A percentile compares a stretch with the other conserved stretches of the same genome.
These are phyloP conservation scores for Poeciliopsis turneri DNA, from an alignment of 2,797 vertebrate genomes.

Conservation along the genomic window DNA sequence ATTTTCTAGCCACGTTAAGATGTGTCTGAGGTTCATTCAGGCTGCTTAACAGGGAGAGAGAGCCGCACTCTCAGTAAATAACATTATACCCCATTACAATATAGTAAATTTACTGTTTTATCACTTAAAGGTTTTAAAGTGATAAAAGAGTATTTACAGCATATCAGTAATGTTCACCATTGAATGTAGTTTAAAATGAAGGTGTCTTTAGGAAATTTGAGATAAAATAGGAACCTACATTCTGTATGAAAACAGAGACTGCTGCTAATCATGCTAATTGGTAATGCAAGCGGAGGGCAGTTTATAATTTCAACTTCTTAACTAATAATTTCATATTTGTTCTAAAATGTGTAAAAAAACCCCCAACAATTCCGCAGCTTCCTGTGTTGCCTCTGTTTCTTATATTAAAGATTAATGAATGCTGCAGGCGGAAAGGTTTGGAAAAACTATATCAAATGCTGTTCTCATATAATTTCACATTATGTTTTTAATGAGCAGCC, in stretches of 20 bases:
- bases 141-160: too few relatives aligned
- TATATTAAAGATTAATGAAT: neutral
- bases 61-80: neutral
- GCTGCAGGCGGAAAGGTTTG: neutral
- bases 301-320: neutral
- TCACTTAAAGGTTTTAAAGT: neutral
- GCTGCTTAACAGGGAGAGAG: neutral
- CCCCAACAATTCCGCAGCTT: neutral
- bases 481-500: neutral
- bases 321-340: neutral
- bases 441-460: neutral
- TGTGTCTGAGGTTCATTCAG: neutral
- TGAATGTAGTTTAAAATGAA: neutral
- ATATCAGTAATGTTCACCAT: neutral
- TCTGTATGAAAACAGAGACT: neutral
- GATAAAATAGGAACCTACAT: neutral
- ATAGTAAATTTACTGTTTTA: neutral
- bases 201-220: neutral
- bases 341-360: neutral
- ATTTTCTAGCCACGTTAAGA: neutral
- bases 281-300: neutral
- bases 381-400: neutral
- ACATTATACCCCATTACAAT: neutral
- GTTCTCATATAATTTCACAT: neutral
- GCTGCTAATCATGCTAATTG: neutral